Conservation (phyloP, 2,888 invertebrate genomes). For the Sinopyrophorus schimmeli region DNA sequence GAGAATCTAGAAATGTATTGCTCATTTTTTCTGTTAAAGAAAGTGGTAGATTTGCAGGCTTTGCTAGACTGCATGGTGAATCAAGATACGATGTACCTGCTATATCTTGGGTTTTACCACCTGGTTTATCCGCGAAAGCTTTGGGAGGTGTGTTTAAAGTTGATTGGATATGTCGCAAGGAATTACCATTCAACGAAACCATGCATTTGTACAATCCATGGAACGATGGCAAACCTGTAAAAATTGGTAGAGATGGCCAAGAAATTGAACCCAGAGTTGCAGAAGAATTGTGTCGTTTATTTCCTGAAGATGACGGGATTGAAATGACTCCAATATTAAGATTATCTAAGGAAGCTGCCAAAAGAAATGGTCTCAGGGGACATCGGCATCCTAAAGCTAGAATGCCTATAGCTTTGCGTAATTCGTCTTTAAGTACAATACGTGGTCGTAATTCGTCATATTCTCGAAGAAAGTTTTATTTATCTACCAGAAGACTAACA, state of each 20-base stretch:
- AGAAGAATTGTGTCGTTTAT: slow-evolving; percentile 90
- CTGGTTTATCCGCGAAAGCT: slow-evolving; percentile 88
- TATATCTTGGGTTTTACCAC: slow-evolving; percentile 92
- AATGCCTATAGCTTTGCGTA: slow-evolving; percentile 57
- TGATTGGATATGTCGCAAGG: slow-evolving; percentile 96
- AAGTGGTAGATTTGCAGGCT: slow-evolving; percentile 94
- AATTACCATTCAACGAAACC: slow-evolving; percentile 89
- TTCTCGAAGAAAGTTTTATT: slow-evolving; percentile 66
- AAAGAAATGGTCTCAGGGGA: slow-evolving; percentile 55
- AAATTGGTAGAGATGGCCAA: slow-evolving; percentile 98
- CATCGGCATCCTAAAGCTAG: slow-evolving; percentile 53
- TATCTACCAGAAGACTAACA: slow-evolving; percentile 66
- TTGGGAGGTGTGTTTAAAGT: slow-evolving; percentile 95
- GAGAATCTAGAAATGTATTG: slow-evolving; percentile 90
- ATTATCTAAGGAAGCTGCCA: slow-evolving; percentile 82
- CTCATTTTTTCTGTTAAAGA: slow-evolving; percentile 97
- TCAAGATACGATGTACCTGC: slow-evolving; percentile 88
- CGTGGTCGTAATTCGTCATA: slow-evolving; percentile 60
- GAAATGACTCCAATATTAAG: slow-evolving; percentile 87
- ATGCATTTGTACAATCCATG: slow-evolving; percentile 94
- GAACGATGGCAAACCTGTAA: slow-evolving; percentile 98
- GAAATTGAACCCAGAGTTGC: slow-evolving; percentile 97
- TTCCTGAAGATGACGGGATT: slow-evolving; percentile 89
- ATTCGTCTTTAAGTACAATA: slow-evolving; percentile 57
- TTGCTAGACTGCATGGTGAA: slow-evolving; percentile 87